These are phyloP conservation scores for Polymixis lichenea DNA, from an alignment of 2,888 invertebrate genomes.

Conservation along the genomic window DNA sequence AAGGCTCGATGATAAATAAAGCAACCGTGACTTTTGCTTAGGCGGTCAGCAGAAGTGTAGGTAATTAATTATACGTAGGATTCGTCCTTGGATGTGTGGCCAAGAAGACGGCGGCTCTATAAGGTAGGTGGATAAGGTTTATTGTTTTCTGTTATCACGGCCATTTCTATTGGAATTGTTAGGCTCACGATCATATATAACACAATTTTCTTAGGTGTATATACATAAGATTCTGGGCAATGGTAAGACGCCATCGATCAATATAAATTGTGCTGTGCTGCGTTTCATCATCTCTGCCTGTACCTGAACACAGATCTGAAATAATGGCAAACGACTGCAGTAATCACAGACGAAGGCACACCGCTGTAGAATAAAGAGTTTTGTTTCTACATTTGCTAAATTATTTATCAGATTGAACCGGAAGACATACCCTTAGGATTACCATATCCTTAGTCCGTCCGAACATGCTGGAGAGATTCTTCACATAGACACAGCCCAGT, in stretches of 20 bases:
- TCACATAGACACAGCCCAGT: background rate
- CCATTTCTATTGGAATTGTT: background rate
- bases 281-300: background rate
- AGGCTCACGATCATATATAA: background rate
- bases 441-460: background rate
- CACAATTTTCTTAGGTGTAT: background rate
- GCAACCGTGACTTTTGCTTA: slow-evolving; percentile 48
- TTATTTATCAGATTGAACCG: background rate
- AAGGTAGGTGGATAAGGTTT: background rate
- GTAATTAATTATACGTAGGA: slow-evolving; percentile 70
- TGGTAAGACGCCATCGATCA: background rate
- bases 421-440: background rate
- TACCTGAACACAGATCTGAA: too few species aligned
- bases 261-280: background rate
- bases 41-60: slow-evolving; percentile 56
- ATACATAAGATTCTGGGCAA: background rate
- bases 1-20: slow-evolving; percentile 62
- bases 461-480: background rate
- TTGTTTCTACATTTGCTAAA: background rate
- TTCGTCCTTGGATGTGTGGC: slow-evolving; percentile 36
- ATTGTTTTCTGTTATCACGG: background rate
- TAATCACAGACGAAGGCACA: background rate
- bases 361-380: background rate
- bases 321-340: background rate
- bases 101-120: slow-evolving; percentile 18